These are phyloP conservation scores for Pelecanoides urinatrix DNA, from an alignment of 2,113 vertebrate genomes.

Conservation along the genomic window DNA sequence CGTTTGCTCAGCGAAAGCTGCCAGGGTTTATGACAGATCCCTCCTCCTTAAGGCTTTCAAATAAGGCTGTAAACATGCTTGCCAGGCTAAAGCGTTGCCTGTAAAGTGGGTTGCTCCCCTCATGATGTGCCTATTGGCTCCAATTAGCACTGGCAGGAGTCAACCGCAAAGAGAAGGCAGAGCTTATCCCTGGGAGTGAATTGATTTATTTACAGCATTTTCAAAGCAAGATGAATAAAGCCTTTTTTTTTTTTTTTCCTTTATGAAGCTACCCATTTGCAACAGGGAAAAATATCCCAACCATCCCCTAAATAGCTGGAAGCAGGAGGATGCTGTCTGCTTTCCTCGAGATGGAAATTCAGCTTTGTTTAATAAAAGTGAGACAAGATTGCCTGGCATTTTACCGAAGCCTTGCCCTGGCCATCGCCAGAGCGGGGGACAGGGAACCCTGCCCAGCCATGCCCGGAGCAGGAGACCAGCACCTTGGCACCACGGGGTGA, in stretches of 20 bases:
- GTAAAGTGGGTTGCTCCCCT: conserved; percentile 24
- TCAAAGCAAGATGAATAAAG: conserved; percentile 1
- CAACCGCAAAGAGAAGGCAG: not conserved
- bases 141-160: conserved; percentile 66
- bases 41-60: conserved; percentile 73
- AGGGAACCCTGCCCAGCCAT: not conserved
- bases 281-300: accelerated
- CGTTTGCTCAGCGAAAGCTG: conserved; percentile 45
- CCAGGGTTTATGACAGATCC: conserved; percentile 71
- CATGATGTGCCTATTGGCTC: conserved; percentile 52
- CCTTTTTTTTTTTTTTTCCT: not conserved
- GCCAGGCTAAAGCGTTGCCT: conserved; percentile 60
- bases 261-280: not conserved
- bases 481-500: accelerated
- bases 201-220: conserved; percentile 33
- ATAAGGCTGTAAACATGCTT: conserved; percentile 72
- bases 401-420: not conserved
- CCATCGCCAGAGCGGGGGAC: accelerated
- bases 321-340: not conserved
- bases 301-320: not conserved
- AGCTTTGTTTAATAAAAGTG: not conserved
- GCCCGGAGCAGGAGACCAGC: not conserved
- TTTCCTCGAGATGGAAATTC: not conserved
- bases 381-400: not conserved
- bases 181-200: conserved; percentile 17